phyloP scores from a whole-genome alignment of 2,888 invertebrate species.

The Phanerotoma sp. region DNA sequence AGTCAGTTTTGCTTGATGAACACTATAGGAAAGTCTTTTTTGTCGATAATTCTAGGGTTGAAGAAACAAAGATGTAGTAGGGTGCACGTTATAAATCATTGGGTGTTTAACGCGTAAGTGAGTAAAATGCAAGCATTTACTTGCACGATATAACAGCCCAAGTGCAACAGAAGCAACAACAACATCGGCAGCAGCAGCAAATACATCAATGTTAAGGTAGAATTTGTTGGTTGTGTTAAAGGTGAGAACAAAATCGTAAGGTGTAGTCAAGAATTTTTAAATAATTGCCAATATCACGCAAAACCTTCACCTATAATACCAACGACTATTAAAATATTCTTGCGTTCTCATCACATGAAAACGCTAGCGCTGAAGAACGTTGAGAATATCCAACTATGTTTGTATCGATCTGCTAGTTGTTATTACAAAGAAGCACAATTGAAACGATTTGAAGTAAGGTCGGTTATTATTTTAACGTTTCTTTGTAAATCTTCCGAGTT shows the following conservation, averaged over 20 bases:
- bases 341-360: not conserved
- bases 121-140: constrained; percentile 48
- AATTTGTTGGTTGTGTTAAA: constrained; percentile 45
- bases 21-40: constrained; percentile 6
- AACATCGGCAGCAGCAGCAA: no score
- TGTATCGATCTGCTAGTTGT: no score
- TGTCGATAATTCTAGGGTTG: not conserved
- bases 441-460: not conserved
- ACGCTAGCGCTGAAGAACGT: not conserved
- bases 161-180: not conserved
- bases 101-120: constrained; percentile 42
- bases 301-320: constrained; percentile 4
- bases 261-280: constrained; percentile 44
- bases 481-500: no score
- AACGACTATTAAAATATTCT: constrained; percentile 11
- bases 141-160: constrained; percentile 41
- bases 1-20: not conserved
- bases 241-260: constrained; percentile 44
- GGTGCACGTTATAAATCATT: constrained; percentile 33
- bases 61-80: constrained; percentile 3
- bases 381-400: no score
- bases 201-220: constrained; percentile 23
- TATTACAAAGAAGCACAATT: no score
- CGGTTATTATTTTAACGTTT: not conserved
- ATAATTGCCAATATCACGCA: constrained; percentile 56